Base-by-base conservation (phyloP, 2,888 invertebrate genomes). In the Xanthorhoe designata region DNA sequence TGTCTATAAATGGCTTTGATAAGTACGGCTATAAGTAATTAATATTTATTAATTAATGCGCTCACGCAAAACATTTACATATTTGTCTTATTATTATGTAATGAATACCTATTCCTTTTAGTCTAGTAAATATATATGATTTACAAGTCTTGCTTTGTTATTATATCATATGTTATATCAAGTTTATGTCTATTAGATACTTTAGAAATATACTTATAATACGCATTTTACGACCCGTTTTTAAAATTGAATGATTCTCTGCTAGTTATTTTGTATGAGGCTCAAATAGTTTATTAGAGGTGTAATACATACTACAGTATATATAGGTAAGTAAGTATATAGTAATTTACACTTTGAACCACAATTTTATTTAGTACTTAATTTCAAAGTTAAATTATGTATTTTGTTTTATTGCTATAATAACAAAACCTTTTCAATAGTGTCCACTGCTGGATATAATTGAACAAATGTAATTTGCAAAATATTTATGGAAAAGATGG, bases 121-220 rank as follows among this genome's bases (percentile, higher is more conserved):
- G 9, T 13, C 10, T 13, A 13, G 38, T 42, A 42, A 3, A 13
- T 42, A 35, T 42, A 13, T 13, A 42, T 4, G 13, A 13, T 42
- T 42, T 13, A 42, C 38, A 42, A 42, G 13, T 42, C 38, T 13
- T 13, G 38, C 38, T 13, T 42, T 42, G 38, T 42, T 42, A 42
- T 42, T 42, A 13, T 42, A n/a, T n/a, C n/a, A n/a, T 42, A 15
- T 17, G 10, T 45, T 15, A 7, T 61, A 47, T 24, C n/a, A 61
- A 61, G 32, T 53, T 19, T 61, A 61, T 49, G 35, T 54, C 53
- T 32, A n/a, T 35, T 35, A 53, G 17, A 53, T 35, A 3, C 35
- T 10, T 35, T 53, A 35, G 53, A 53, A 35, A 35, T 47, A 47
- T 42, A 42, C 8, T 42, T 13, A 15, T n/a, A 24, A 6, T 29